Evolutionary conservation across 1,140 invertebrate species (phyloP), one percentile per base, ranked within the genome.

Genomic region (Listronotus oregonensis): DNA sequence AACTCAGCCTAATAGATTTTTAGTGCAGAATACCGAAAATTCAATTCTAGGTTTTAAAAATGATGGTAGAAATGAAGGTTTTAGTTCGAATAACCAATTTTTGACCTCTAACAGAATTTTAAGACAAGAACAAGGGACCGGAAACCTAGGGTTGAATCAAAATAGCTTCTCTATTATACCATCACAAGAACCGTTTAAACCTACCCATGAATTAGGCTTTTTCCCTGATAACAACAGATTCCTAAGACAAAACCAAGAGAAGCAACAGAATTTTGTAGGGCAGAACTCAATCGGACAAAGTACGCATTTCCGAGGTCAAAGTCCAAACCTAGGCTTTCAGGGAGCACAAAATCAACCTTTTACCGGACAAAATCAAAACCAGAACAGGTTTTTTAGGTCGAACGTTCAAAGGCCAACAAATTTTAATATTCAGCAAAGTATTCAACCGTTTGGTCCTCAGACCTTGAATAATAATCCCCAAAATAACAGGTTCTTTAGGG

Each of bases 41-140:
- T 32, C 43, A 37, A 42, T 0, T 43, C 47, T 31, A 3, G 21
- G 6, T 5, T 8, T 50, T 10, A 18, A 50, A 17, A 15, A 11
- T 56, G 31, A 11, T 15, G 43, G 12, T 47, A 46, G 65, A 2
- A 32, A 42, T 51, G 42, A 32, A 55, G 46, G 12, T 14, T 27
- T 43, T 8, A 27, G 4, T 11, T 27, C 9, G 15, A 49, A 21
- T 39, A 60, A 40, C 18, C 17, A 27, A 10, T 40, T 18, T 31
- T 27, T 11, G 39, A 59, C 21, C 10, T 44, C 46, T 40, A 80
- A 76, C 21, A 71, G 82, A 8, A 73, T 80, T 7, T 82, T 81
- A 66, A 74, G 82, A 9, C 82, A 83, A 63, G 82, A 84, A 73
- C 67, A 74, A 14, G 76, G 73, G 39, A 79, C 77, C 6, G 80